Evolutionary conservation across 2,113 vertebrate genomes (phyloP).

Genomic region (Mobula hypostoma): DNA sequence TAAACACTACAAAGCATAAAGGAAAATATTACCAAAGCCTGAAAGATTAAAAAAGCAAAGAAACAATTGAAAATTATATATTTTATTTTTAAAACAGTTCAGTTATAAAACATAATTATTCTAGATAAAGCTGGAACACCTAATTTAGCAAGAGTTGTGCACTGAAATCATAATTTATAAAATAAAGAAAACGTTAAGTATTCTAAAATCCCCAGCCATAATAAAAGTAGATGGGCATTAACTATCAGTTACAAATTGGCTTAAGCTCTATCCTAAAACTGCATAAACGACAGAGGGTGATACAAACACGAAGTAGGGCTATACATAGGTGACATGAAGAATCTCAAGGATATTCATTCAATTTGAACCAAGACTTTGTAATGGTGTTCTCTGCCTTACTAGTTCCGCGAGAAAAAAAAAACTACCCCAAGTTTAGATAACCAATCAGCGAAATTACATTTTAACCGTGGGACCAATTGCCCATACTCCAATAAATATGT

Average conservation of each 20-base stretch:
- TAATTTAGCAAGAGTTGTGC: background rate
- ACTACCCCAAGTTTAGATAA: background rate
- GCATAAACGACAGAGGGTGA: background rate
- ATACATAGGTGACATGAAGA: background rate
- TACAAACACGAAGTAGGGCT: background rate
- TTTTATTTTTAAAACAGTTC: conserved; percentile 21
- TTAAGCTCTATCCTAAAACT: background rate
- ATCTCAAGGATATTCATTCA: background rate
- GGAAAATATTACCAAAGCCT: background rate
- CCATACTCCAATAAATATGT: no score
- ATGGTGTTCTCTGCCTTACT: background rate
- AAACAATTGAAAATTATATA: conserved; percentile 27
- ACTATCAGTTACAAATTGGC: background rate
- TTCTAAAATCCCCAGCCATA: no score
- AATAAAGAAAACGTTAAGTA: no score
- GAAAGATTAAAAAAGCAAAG: conserved; percentile 24
- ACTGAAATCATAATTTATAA: background rate
- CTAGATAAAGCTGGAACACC: background rate
- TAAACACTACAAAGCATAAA: background rate
- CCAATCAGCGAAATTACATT: no score
- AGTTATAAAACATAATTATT: conserved; percentile 11
- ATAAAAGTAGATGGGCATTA: background rate
- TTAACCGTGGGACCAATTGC: background rate
- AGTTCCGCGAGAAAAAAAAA: no score
- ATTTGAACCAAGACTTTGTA: background rate